These are phyloP conservation scores for Brachionus asplanchnoidis DNA, from an alignment of 1,140 invertebrate genomes.

Conservation along the genomic window DNA sequence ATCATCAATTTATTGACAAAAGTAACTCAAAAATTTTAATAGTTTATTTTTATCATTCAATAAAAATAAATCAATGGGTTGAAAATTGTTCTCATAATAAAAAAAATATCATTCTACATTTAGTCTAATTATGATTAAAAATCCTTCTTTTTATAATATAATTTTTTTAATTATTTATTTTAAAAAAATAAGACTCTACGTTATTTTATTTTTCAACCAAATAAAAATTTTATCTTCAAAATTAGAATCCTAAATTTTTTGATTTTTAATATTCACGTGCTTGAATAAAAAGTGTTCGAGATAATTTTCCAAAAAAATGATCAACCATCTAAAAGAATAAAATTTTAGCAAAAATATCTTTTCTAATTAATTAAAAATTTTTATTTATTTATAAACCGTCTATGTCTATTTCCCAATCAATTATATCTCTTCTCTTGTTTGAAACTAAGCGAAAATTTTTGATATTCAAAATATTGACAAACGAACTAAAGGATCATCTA, in stretches of 20 bases:
- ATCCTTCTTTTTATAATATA: too few relatives aligned
- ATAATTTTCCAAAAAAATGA: background rate
- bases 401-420: background rate
- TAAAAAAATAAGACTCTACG: background rate
- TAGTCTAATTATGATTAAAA: too few relatives aligned
- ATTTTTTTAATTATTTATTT: background rate
- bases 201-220: too few relatives aligned
- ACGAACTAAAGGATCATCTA: background rate
- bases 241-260: background rate
- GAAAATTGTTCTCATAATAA: too few relatives aligned
- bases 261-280: background rate
- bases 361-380: background rate
- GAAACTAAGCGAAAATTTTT: constrained; percentile 21
- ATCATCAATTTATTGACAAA: too few relatives aligned
- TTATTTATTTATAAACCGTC: background rate
- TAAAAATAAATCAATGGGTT: too few relatives aligned
- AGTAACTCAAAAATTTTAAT: too few relatives aligned
- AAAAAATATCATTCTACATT: too few relatives aligned
- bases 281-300: background rate
- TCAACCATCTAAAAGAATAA: background rate
- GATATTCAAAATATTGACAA: background rate
- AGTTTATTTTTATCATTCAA: too few relatives aligned
- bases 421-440: background rate
- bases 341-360: background rate
- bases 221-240: background rate